A percentile compares a stretch with the other conserved stretches of the same genome.
Evolutionary conservation across 2,888 invertebrate genomes (phyloP).

Genomic region (Caradrina clavipalpis): DNA sequence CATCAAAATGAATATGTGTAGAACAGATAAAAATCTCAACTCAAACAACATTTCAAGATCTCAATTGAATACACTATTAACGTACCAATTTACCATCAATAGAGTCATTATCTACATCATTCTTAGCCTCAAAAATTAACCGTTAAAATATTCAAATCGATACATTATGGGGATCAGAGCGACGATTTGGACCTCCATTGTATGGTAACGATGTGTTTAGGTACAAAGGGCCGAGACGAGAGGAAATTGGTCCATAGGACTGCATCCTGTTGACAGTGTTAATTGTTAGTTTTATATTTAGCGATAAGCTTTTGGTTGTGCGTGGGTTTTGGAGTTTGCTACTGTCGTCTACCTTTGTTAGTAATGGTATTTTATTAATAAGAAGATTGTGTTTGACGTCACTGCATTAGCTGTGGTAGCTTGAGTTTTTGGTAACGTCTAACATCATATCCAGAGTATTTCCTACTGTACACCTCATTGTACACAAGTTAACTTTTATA

Average conservation of each 20-base stretch:
- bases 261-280: conserved; percentile 67
- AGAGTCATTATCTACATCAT: conserved; percentile 45
- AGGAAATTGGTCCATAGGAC: conserved; percentile 74
- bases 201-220: conserved; percentile 75
- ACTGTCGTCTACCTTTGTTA: neutral
- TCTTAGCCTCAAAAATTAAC: conserved; percentile 59
- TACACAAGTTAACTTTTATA: no score
- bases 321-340: conserved; percentile 14
- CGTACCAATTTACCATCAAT: conserved; percentile 52
- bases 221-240: conserved; percentile 68
- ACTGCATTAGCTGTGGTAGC: neutral
- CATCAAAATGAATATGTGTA: accelerated
- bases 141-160: conserved; percentile 71
- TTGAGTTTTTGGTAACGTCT: no score
- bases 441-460: no score
- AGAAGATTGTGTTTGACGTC: neutral
- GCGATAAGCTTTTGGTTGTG: conserved; percentile 32
- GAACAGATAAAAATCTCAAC: neutral
- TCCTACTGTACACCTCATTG: no score
- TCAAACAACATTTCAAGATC: conserved; percentile 12
- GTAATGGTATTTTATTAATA: neutral
- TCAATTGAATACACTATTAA: conserved; percentile 47
- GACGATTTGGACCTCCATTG: conserved; percentile 74
- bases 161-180: conserved; percentile 66
- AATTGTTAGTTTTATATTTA: conserved; percentile 64